A percentile compares a stretch with the other conserved stretches of the same genome.
Conservation (phyloP, 92 coral and sea anemone species). For the Phenganax stokvisi region DNA sequence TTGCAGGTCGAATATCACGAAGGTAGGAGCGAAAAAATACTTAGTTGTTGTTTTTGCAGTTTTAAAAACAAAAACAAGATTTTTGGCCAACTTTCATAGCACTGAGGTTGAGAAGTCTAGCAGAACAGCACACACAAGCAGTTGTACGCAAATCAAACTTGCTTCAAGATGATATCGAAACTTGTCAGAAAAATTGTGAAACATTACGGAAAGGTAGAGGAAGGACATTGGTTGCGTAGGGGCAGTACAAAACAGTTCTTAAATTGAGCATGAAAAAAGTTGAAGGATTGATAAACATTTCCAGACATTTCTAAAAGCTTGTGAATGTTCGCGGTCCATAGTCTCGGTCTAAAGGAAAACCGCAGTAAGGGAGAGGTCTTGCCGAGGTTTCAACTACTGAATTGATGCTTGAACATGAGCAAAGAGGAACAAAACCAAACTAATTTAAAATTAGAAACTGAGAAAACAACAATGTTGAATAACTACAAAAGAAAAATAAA, state of each 20-base stretch:
- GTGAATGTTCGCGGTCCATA: too few relatives aligned
- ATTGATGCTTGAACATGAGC: too few relatives aligned
- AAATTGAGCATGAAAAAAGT: neutral
- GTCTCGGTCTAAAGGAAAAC: too few relatives aligned
- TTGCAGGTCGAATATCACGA: slow-evolving; percentile 17
- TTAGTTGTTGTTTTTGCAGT: neutral
- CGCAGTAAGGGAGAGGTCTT: too few relatives aligned
- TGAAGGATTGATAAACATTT: too few relatives aligned
- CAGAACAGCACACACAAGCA: slow-evolving; percentile 27
- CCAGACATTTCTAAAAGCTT: too few relatives aligned
- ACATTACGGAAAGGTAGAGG: slow-evolving; percentile 10
- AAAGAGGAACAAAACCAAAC: too few relatives aligned
- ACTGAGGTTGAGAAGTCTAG: slow-evolving; percentile 6
- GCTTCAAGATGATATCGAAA: slow-evolving; percentile 36
- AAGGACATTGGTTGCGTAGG: neutral
- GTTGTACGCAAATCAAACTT: slow-evolving; percentile 28
- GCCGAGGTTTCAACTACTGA: too few relatives aligned
- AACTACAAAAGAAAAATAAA: too few relatives aligned
- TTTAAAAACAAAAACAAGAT: neutral
- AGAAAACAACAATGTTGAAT: too few relatives aligned
- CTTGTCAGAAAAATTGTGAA: slow-evolving; percentile 20
- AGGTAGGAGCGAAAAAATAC: neutral
- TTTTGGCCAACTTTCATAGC: neutral
- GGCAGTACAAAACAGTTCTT: neutral
- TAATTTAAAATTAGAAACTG: too few relatives aligned